Evolutionary conservation across 2,888 invertebrate species (phyloP), one percentile per base, ranked within the genome.

Genomic region (Hyles lineata): DNA sequence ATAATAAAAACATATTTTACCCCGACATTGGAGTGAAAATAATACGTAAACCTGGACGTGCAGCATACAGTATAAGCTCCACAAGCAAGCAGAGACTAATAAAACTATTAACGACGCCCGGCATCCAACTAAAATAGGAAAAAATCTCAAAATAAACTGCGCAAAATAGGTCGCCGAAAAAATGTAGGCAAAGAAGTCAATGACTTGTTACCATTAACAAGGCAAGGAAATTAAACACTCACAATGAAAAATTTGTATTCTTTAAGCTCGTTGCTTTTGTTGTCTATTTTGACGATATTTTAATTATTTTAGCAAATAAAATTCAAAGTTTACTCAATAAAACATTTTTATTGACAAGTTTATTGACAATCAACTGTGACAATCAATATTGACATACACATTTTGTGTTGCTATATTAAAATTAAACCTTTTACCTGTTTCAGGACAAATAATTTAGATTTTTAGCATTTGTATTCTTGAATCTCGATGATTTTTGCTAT

Each of bases 91-190:
- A 21, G 21, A 70, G 0, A 69, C 58, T 67, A 52, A 70, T 70
- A 69, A 72, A 60, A 63, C 35, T 55, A 62, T 15, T 32, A n/a
- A 63, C 60, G 71, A 75, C 73, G 78, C 76, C 77, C 78, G 78
- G 78, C 79, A 79, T 77, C 73, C 60, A 29, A 71, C 75, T 75
- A 76, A 82, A 85, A 84, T 79, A 84, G 83, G 79, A 83, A 84
- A 80, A 84, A 82, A 84, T 84, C 90, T 83, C 77, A 88, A 91
- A 91, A 92, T 92, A 92, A 90, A 89, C 85, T 78, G 79, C 67
- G 73, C 75, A 79, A 90, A 87, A 88, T 92, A 89, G 92, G 92
- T 90, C 92, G 89, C 73, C 77, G 78, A 80, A 83, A 82, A 29
- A 78, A 75, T 76, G 74, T 75, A 70, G 74, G 74, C 74, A 70